Base-by-base conservation (phyloP, 2,888 invertebrate species). In the Hydroisotoma schaefferi region DNA sequence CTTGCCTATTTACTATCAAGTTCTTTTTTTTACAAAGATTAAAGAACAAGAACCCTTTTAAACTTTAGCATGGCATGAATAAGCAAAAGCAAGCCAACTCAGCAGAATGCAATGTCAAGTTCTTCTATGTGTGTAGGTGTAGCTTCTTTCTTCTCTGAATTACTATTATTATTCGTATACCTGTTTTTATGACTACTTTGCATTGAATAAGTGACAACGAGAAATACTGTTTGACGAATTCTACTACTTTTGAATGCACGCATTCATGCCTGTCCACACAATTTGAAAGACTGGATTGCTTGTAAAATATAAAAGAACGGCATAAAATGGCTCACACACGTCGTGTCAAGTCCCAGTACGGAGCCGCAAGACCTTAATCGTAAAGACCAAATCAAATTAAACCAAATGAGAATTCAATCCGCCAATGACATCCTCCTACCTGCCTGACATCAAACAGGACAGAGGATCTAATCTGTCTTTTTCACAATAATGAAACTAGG, bases 1-100 rank as follows among this genome's bases (percentile, higher is more conserved):
- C 46, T 44, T 44, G 55, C 44, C 55, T 46, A 55, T 55, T 54
- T 54, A 55, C 29, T 40, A 44, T 55, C 25, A 29, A 44, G 46
- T 18, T 27, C 29, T 44, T 29, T 12, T 2, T 26, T 10, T 6
- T 46, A 23, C 22, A 5, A 22, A 33, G 37, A 18, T 20, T 12
- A 40, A 8, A 40, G 8, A 15, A 46, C 18, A 29, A n/a, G 2
- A 28, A 43, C 26, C n/a, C 28, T 55, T 44, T 22, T 38, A 20
- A 22, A 10, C 22, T 15, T 22, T 25, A 26, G 6, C 18, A 38
- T 12, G 12, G 37, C 18, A 28, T 33, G 29, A 37, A n/a, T 37
- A 46, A 23, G 55, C 44, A 29, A 46, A 23, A 46, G 46, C 46
- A 28, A 28, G 29, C 20, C 29, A 44, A 44, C 55, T 55, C 46